Conservation (phyloP, 64 coral and sea anemone species). For the Montipora cactus region DNA sequence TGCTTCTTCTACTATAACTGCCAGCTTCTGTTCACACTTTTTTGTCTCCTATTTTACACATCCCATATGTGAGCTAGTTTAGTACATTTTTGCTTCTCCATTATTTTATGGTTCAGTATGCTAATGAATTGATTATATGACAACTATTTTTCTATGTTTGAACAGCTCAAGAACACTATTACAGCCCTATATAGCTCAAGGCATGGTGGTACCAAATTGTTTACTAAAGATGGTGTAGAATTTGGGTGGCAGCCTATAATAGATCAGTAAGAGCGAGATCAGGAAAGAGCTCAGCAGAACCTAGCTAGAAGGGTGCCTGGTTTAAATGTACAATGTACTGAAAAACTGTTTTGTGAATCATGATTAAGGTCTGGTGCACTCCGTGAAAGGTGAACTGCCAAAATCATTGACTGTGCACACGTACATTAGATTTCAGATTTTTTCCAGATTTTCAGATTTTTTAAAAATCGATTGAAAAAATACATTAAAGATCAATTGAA, state of each 20-base stretch:
- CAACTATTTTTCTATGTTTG: neutral
- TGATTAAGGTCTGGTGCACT: too few relatives aligned
- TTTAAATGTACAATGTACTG: too few relatives aligned
- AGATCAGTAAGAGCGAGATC: slow-evolving; percentile 11
- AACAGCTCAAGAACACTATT: slow-evolving; percentile 18
- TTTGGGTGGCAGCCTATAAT: slow-evolving; percentile 29
- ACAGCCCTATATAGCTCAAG: slow-evolving; percentile 11
- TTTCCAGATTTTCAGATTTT: too few relatives aligned
- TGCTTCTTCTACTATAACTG: neutral
- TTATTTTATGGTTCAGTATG: neutral
- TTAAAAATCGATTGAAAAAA: too few relatives aligned
- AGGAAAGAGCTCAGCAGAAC: slow-evolving; percentile 1
- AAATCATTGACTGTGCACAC: too few relatives aligned
- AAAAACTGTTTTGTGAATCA: too few relatives aligned
- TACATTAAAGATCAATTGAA: too few relatives aligned
- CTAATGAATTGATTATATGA: neutral
- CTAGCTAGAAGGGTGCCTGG: neutral
- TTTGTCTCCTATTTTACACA: slow-evolving; percentile 15
- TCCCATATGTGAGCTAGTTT: slow-evolving; percentile 2
- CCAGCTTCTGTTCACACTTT: neutral
- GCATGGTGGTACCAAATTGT: neutral
- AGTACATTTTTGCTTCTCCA: neutral
- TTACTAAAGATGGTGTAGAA: neutral
- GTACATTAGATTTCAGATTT: too few relatives aligned
- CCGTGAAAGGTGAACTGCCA: too few relatives aligned